phyloP scores from a whole-genome alignment of 1,140 invertebrate species.

The Cataglyphis hispanica region DNA sequence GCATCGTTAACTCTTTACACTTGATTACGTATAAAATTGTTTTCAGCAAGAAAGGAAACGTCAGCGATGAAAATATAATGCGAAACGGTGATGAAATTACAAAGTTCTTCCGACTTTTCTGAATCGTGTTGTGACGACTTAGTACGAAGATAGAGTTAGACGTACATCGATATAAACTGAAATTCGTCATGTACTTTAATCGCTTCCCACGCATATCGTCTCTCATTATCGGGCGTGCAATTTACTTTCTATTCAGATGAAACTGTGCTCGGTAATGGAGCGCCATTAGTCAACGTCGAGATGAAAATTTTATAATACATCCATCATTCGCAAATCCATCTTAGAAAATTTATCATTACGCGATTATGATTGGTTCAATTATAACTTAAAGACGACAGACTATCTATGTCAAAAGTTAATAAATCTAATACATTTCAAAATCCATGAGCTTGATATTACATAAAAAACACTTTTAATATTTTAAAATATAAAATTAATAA shows the following conservation, averaged over 20 bases:
- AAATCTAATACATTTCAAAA: no score
- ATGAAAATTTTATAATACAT: constrained; percentile 52
- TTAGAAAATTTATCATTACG: constrained; percentile 13
- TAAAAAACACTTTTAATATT: no score
- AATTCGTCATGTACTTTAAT: constrained; percentile 12
- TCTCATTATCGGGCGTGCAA: constrained; percentile 2
- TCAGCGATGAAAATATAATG: neutral
- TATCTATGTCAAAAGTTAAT: no score
- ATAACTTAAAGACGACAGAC: neutral
- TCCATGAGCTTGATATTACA: no score
- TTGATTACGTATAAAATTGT: constrained; percentile 26
- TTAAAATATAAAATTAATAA: no score
- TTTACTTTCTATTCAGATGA: constrained; percentile 46
- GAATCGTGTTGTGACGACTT: constrained; percentile 16
- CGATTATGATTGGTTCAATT: constrained; percentile 6
- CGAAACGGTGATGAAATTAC: constrained; percentile 26
- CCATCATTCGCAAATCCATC: neutral
- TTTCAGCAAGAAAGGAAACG: neutral
- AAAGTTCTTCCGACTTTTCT: constrained; percentile 20
- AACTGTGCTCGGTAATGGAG: constrained; percentile 21
- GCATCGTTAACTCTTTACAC: neutral
- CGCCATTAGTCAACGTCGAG: constrained; percentile 45
- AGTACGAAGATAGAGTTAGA: neutral
- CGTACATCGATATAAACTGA: neutral
- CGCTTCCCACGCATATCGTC: constrained; percentile 16